Base-by-base conservation (phyloP, 2,113 vertebrate species). In the Chloroceryle aenea region DNA sequence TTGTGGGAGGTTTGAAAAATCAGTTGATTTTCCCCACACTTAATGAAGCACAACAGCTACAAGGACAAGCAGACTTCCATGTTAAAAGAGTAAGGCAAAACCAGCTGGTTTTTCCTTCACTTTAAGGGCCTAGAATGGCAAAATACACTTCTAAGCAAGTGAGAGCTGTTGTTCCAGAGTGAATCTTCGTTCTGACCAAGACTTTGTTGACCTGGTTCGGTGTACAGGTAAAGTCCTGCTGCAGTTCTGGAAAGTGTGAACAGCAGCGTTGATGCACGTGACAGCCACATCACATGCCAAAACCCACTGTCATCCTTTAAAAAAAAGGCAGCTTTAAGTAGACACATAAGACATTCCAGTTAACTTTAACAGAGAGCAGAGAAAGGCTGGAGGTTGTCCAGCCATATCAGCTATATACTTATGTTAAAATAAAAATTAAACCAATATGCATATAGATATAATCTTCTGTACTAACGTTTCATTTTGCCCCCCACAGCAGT, bases 261-360 rank as follows among this genome's bases (percentile, higher is more conserved):
- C 45, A 45, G 1, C 56, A 55, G 11, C 84, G 67, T 0, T 2
- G 30, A 30, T 66, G 27, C 21, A 36, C 20, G 26, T 0, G 0
- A 72, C 56, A 3, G 2, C 30, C 58, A 27, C 52, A 42, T 47
- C 34, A 26, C 45, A 50, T 3, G 25, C 14, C 77, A 89, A 63
- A 64, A 6, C 0, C n/a, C 48, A 42, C 45, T 32, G 18, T 12
- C 77, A 15, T 68, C 14, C 38, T 77, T 73, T 43, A 5, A 6
- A 30, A 52, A 48, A 89, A 63, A 27, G 3, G 13, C 14, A 38
- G 34, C 34, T 94, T 77, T 12, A 58, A 42, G 16, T 48, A 56
- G 71, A 59, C 14, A 40, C n/a, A 18, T 1, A 7, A 81, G 50
- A 22, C 3, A 18, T 69, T 84, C 47, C 38, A 42, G 14, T 20